Evolutionary conservation across 1,140 invertebrate genomes (phyloP).

Genomic region (Pogonomyrmex californicus): DNA sequence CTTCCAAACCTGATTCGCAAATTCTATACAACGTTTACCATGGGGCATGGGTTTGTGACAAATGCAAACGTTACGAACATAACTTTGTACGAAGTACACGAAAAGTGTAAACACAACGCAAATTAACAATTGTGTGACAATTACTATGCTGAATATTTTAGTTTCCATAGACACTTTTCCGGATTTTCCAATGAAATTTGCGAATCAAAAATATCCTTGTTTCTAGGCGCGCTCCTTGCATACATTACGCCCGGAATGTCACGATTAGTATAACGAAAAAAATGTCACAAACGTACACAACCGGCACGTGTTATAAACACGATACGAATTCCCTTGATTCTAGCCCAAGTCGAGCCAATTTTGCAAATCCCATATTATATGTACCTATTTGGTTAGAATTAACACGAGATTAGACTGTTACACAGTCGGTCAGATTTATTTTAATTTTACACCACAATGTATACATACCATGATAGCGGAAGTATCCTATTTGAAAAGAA

Average conservation of each 20-base stretch:
- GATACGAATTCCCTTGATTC: conserved; percentile 57
- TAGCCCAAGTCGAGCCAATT: conserved; percentile 60
- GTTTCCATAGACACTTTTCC: neutral
- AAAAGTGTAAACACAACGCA: neutral
- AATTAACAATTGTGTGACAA: conserved; percentile 38
- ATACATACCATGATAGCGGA: conserved; percentile 65
- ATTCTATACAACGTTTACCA: conserved; percentile 63
- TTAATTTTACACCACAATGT: conserved; percentile 51
- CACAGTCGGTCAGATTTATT: conserved; percentile 43
- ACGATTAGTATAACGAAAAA: conserved; percentile 19
- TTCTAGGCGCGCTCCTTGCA: conserved; percentile 78
- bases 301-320: conserved; percentile 36
- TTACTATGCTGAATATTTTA: conserved; percentile 50
- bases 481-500: conserved; percentile 76
- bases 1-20: conserved; percentile 83
- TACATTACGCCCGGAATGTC: conserved; percentile 64
- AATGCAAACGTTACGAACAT: neutral
- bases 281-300: conserved; percentile 35
- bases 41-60: neutral
- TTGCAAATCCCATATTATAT: conserved; percentile 47
- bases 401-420: conserved; percentile 41
- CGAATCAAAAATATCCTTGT: conserved; percentile 77
- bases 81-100: neutral
- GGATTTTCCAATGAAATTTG: conserved; percentile 72
- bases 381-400: conserved; percentile 52